Percentiles rank a stretch among this genome's conserved stretches.
Conservation (phyloP, 2,797 vertebrate genomes). For the Hydrophis major region DNA sequence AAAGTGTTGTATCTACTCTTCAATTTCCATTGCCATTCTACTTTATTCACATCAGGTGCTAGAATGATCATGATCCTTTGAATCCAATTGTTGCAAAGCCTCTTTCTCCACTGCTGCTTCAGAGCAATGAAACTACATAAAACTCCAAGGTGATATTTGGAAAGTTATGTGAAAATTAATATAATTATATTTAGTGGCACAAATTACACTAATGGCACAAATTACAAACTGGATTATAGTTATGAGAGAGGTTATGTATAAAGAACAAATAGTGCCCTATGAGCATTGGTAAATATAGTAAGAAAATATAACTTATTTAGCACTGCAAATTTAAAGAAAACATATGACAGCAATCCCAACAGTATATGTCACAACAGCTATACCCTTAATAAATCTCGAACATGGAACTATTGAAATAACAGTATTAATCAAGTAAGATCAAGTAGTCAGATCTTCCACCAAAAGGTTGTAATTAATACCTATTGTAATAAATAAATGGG, state of each 20-base stretch:
- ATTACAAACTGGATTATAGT: background rate
- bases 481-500: background rate
- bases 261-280: background rate
- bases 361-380: background rate
- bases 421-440: background rate
- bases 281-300: background rate
- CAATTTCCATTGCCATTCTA: background rate
- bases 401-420: background rate
- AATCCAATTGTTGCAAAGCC: background rate
- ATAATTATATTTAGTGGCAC: background rate
- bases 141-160: background rate
- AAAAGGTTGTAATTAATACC: background rate
- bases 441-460: background rate
- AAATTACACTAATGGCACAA: too few relatives aligned
- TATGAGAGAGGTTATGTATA: background rate
- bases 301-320: background rate
- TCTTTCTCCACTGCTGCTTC: background rate
- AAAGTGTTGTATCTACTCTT: background rate
- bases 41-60: background rate
- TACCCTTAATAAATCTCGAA: background rate
- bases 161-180: background rate
- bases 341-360: background rate
- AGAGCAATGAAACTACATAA: background rate
- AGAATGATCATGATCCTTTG: background rate
- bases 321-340: background rate